Evolutionary conservation across 2,113 vertebrate genomes (phyloP), one percentile per base, ranked within the genome.

Genomic region (Emydura subglobosa): DNA sequence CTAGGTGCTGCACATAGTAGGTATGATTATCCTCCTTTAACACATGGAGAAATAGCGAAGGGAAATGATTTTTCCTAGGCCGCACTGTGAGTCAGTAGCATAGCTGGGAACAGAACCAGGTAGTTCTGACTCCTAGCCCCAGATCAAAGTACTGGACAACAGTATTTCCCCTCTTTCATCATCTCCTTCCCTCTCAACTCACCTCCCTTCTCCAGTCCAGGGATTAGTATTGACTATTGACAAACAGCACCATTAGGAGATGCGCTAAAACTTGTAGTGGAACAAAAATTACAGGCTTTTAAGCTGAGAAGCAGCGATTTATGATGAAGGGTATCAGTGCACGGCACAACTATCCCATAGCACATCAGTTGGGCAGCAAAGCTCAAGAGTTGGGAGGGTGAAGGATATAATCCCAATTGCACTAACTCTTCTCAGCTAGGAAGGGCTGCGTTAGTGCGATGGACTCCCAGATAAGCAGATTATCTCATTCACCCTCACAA

Each of bases 401-500:
- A 68, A 55, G 34, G 78, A 7, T 25, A 25, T 83, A 95, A 96
- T 94, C 91, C 94, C 86, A n/a, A 0, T 8, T 10, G 31, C 86
- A 21, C 80, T 92, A 83, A 91, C 89, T 82, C 91, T 51, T 78
- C 4, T 0, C 68, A 4, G 90, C 90, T 90, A 85, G 83, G 47
- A 88, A 86, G 90, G 90, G 95, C 84, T 47, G 47, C 0, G 4
- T 16, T 84, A 39, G 91, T 1, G 4, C 2, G 83, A 92, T 49
- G 85, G 90, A 5, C 91, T 92, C 22, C 1, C 5, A 5, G 92
- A 96, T 95, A 97, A 97, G 92, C 88, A 96, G 94, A 94, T 94
- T 93, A 93, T 94, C 91, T 91, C 59, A 85, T 92, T 94, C 94
- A 47, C 87, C 92, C 85, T 91, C 31, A 0, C 88, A 57, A 78